These are phyloP conservation scores for Sussaba pulchella DNA, from an alignment of 2,888 invertebrate genomes.

Conservation along the genomic window DNA sequence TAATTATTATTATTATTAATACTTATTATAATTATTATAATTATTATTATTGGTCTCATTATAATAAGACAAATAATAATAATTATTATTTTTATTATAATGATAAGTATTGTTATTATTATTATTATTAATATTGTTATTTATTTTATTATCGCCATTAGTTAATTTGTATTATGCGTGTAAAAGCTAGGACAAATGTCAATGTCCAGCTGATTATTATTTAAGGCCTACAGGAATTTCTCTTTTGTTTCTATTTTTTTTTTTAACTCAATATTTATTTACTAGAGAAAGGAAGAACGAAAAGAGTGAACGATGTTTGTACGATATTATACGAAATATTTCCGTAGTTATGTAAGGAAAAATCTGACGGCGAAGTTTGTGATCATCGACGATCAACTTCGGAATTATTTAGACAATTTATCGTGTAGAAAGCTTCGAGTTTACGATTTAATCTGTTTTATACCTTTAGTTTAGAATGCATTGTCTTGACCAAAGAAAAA, in stretches of 20 bases:
- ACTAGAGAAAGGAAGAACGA: constrained; percentile 64
- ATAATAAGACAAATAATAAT: too few species aligned
- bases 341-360: constrained; percentile 34
- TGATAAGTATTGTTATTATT: constrained; percentile 12
- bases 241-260: constrained; percentile 53
- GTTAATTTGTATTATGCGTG: too few species aligned
- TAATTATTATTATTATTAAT: constrained; percentile 19
- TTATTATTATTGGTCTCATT: too few species aligned
- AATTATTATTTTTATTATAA: too few species aligned
- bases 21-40: not conserved
- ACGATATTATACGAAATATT: constrained; percentile 45
- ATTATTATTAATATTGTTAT: constrained; percentile 13
- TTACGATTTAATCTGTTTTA: not conserved
- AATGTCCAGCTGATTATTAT: constrained; percentile 72
- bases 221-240: constrained; percentile 80
- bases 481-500: too few species aligned
- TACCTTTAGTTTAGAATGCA: not conserved
- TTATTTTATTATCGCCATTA: not conserved
- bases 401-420: constrained; percentile 24
- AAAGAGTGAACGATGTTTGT: constrained; percentile 41
- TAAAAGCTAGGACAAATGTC: constrained; percentile 66
- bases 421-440: not conserved
- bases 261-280: constrained; percentile 66
- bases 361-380: constrained; percentile 19
- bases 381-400: constrained; percentile 27